phyloP scores from a whole-genome alignment of 2,113 vertebrate species.

The Monopterus albus region DNA sequence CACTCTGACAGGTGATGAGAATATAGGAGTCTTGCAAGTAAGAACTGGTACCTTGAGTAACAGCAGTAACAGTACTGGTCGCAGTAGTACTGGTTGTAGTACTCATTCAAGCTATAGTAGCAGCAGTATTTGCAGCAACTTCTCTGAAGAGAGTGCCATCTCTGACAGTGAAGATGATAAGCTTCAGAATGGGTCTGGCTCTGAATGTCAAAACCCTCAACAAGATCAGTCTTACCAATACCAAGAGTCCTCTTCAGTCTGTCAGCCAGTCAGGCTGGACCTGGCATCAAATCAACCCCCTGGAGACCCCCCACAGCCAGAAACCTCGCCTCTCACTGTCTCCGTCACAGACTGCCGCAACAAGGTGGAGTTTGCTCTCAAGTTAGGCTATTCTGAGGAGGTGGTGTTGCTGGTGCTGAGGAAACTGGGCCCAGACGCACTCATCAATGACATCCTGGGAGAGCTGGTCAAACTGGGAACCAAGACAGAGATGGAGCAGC shows the following conservation, averaged over 20 bases:
- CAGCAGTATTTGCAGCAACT: slow-evolving; percentile 69
- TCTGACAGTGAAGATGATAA: slow-evolving; percentile 91
- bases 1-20: neutral
- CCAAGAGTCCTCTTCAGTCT: slow-evolving; percentile 30
- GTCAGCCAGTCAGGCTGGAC: slow-evolving; percentile 56
- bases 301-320: slow-evolving; percentile 76
- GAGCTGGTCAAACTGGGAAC: slow-evolving; percentile 97
- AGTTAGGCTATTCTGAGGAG: slow-evolving; percentile 95
- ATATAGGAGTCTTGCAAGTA: slow-evolving; percentile 1
- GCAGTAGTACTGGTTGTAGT: slow-evolving; percentile 32
- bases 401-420: slow-evolving; percentile 93
- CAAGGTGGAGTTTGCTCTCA: slow-evolving; percentile 97
- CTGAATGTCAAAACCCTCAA: slow-evolving; percentile 29
- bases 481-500: slow-evolving; percentile 88
- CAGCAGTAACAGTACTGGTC: slow-evolving; percentile 70
- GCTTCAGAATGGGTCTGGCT: slow-evolving; percentile 43
- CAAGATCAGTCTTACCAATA: slow-evolving; percentile 11
- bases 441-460: slow-evolving; percentile 96
- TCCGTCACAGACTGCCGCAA: slow-evolving; percentile 88
- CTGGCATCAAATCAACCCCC: slow-evolving; percentile 46
- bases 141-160: slow-evolving; percentile 89
- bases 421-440: slow-evolving; percentile 93
- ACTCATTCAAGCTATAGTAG: slow-evolving; percentile 55
- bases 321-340: slow-evolving; percentile 58
- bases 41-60: slow-evolving; percentile 76